Percentiles rank a stretch among this genome's conserved stretches.
Conservation (phyloP, 2,888 invertebrate species). For the Rhaphigaster nebulosa region DNA sequence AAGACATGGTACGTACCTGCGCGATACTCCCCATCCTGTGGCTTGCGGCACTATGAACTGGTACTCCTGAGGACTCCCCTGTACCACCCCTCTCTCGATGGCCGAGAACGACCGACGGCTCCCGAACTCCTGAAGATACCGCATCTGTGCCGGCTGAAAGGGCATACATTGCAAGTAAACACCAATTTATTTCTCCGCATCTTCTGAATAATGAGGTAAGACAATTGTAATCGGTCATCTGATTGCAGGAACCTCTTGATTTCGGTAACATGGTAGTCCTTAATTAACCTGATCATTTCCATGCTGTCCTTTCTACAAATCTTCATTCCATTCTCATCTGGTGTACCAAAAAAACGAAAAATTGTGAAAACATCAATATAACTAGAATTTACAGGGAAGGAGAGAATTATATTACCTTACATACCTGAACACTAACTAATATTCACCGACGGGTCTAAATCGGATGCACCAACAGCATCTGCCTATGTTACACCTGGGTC, state of each 20-base stretch:
- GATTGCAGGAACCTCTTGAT: not conserved
- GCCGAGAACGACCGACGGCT: not conserved
- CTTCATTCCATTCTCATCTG: too few species aligned
- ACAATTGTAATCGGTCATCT: not conserved
- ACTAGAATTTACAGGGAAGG: too few species aligned
- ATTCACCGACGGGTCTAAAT: too few species aligned
- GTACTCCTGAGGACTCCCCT: not conserved
- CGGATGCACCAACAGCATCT: too few species aligned
- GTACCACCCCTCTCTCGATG: not conserved
- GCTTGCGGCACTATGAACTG: conserved; percentile 10
- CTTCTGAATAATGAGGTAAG: not conserved
- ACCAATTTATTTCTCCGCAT: not conserved
- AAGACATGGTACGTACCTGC: not conserved
- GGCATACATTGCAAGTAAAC: not conserved
- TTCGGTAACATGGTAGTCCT: not conserved
- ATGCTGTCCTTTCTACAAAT: too few species aligned
- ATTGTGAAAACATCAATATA: too few species aligned
- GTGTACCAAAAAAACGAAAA: too few species aligned
- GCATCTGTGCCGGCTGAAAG: not conserved
- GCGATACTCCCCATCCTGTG: conserved; percentile 3
- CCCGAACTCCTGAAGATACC: not conserved
- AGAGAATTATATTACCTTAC: too few species aligned
- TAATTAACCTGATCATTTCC: too few species aligned
- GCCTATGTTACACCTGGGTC: too few species aligned
- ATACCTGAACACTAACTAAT: too few species aligned